phyloP scores from a whole-genome alignment of 1,140 invertebrate species.

The Anastrepha obliqua region DNA sequence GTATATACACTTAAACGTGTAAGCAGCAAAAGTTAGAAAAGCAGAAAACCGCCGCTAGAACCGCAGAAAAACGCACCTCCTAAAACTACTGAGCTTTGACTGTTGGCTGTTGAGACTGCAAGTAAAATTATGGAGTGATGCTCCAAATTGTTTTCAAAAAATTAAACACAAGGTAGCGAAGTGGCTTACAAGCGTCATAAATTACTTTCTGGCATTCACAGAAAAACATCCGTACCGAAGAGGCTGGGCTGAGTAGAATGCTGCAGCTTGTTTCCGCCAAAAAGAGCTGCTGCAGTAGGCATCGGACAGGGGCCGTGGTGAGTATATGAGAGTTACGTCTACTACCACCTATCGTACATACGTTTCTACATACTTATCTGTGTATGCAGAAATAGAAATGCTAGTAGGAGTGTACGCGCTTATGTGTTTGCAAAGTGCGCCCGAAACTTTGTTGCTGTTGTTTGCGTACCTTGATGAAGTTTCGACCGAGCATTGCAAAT shows the following conservation, averaged over 20 bases:
- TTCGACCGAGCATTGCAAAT: background rate
- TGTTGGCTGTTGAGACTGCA: background rate
- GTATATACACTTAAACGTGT: too few relatives aligned
- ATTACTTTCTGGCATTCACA: slow-evolving; percentile 7
- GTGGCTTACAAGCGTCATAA: slow-evolving; percentile 35
- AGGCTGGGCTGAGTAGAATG: slow-evolving; percentile 3
- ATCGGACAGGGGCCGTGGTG: background rate
- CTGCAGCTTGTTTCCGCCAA: background rate
- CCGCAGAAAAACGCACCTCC: slow-evolving; percentile 29
- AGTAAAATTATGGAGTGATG: background rate
- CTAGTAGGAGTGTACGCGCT: background rate
- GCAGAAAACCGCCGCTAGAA: slow-evolving; percentile 25
- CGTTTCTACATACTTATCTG: background rate
- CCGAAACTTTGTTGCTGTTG: background rate
- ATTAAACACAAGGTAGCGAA: slow-evolving; percentile 33
- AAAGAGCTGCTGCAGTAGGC: background rate
- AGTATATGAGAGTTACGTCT: background rate
- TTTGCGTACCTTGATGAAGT: slow-evolving; percentile 26
- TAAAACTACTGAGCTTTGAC: background rate
- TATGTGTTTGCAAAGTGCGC: background rate
- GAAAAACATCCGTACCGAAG: background rate
- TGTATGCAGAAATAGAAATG: background rate
- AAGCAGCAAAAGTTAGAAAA: background rate
- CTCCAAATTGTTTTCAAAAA: slow-evolving; percentile 1
- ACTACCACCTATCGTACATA: background rate